Percentiles rank a stretch among this genome's conserved stretches.
Conservation (phyloP, 2,888 invertebrate species). For the Ectobius pallidus region DNA sequence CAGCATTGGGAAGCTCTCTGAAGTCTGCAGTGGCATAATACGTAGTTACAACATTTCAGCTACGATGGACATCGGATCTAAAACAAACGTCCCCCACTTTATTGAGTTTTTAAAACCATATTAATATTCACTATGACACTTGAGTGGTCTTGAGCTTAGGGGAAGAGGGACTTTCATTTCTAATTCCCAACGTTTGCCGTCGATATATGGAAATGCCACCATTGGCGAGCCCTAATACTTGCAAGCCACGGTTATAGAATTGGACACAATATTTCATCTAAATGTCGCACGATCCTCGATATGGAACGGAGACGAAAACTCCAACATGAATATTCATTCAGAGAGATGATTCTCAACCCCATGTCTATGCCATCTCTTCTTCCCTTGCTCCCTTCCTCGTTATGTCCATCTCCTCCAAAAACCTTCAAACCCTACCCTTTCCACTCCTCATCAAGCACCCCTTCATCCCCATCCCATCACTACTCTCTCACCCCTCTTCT, state of each 20-base stretch:
- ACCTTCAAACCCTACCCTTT: constrained; percentile 18
- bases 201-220: constrained; percentile 23
- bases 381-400: constrained; percentile 1
- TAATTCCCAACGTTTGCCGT: not conserved
- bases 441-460: not conserved
- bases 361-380: not conserved
- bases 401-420: constrained; percentile 30
- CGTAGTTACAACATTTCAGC: too few species aligned
- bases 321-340: constrained; percentile 38
- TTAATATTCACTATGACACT: not conserved
- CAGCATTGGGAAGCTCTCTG: not conserved
- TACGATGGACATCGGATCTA: too few species aligned
- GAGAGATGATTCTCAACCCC: constrained; percentile 24
- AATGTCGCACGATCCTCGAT: constrained; percentile 9
- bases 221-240: constrained; percentile 13
- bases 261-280: constrained; percentile 30
- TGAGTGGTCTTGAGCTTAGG: not conserved
- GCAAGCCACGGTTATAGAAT: constrained; percentile 15
- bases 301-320: constrained; percentile 21
- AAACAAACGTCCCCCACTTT: too few species aligned
- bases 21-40: too few species aligned
- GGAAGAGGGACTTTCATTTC: not conserved
- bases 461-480: not conserved
- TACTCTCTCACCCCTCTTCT: not conserved
- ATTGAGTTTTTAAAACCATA: not conserved